These are phyloP conservation scores for Cryptocephalus primarius DNA, from an alignment of 2,888 invertebrate species.

Conservation along the genomic window DNA sequence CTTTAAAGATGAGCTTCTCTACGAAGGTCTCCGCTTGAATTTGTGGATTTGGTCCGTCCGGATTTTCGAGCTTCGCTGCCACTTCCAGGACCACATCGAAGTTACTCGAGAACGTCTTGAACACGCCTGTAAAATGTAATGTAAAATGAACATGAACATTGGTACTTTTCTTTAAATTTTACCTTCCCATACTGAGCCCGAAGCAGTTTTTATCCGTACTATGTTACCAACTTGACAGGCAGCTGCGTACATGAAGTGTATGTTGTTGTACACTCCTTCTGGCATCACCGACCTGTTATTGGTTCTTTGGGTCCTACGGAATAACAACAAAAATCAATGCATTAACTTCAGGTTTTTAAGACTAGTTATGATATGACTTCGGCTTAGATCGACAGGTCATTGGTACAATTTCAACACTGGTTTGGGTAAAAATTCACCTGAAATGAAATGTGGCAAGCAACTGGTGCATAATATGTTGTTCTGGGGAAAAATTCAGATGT, in stretches of 20 bases:
- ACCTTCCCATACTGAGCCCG: slow-evolving; percentile 80
- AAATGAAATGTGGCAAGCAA: no score
- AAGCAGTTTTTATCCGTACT: slow-evolving; percentile 72
- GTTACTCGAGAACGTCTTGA: slow-evolving; percentile 78
- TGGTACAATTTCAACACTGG: no score
- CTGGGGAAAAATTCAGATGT: no score
- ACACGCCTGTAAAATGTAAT: slow-evolving; percentile 40
- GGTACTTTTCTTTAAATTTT: background rate
- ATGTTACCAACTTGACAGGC: slow-evolving; percentile 75
- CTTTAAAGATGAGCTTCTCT: slow-evolving; percentile 74
- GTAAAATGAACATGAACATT: background rate
- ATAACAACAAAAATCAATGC: background rate
- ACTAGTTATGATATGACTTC: no score
- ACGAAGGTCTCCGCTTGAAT: slow-evolving; percentile 59
- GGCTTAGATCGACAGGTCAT: no score
- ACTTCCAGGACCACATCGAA: slow-evolving; percentile 82
- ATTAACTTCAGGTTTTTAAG: no score
- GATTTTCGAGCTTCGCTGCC: slow-evolving; percentile 69
- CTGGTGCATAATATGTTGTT: no score
- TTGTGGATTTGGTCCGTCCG: slow-evolving; percentile 38
- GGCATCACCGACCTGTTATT: slow-evolving; percentile 48
- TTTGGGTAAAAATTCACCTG: no score
- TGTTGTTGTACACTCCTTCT: slow-evolving; percentile 84
- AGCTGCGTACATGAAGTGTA: slow-evolving; percentile 81
- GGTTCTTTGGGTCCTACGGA: slow-evolving; percentile 54